phyloP scores from a whole-genome alignment of 1,140 invertebrate genomes.

The Ips nitidus region DNA sequence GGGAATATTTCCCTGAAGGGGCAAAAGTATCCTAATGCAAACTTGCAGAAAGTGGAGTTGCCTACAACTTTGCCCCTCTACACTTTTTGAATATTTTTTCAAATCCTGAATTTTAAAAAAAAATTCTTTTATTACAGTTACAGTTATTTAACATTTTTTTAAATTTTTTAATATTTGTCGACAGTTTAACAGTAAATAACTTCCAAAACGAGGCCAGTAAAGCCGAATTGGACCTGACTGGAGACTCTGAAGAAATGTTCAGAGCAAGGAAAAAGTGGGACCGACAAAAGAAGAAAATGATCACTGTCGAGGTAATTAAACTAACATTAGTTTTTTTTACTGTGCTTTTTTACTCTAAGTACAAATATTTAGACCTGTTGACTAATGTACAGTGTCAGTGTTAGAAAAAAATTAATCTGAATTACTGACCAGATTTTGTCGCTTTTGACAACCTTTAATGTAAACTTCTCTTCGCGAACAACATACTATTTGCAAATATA shows the following conservation, averaged over 20 bases:
- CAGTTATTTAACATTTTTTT: too few relatives aligned
- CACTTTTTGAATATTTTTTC: not conserved
- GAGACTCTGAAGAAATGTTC: conserved; percentile 66
- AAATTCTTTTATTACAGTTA: not conserved
- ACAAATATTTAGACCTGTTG: too few relatives aligned
- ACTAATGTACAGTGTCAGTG: not conserved
- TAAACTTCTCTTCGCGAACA: too few relatives aligned
- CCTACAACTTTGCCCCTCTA: conserved; percentile 1
- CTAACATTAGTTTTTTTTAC: not conserved
- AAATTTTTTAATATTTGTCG: conserved; percentile 1
- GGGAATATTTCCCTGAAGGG: too few relatives aligned
- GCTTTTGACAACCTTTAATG: too few relatives aligned
- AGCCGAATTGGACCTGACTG: conserved; percentile 72
- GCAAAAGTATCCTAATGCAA: too few relatives aligned
- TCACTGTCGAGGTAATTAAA: conserved; percentile 57
- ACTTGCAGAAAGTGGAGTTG: too few relatives aligned
- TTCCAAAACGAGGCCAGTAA: conserved; percentile 69
- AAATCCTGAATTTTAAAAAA: not conserved
- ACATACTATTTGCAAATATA: not conserved
- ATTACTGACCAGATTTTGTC: not conserved
- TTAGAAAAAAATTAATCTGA: not conserved
- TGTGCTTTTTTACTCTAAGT: not conserved
- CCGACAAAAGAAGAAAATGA: conserved; percentile 81
- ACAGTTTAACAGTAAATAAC: conserved; percentile 63
- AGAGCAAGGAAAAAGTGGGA: conserved; percentile 71